A percentile compares a stretch with the other conserved stretches of the same genome.
Evolutionary conservation across 2,797 vertebrate genomes (phyloP).

Genomic region (Sparus aurata): DNA sequence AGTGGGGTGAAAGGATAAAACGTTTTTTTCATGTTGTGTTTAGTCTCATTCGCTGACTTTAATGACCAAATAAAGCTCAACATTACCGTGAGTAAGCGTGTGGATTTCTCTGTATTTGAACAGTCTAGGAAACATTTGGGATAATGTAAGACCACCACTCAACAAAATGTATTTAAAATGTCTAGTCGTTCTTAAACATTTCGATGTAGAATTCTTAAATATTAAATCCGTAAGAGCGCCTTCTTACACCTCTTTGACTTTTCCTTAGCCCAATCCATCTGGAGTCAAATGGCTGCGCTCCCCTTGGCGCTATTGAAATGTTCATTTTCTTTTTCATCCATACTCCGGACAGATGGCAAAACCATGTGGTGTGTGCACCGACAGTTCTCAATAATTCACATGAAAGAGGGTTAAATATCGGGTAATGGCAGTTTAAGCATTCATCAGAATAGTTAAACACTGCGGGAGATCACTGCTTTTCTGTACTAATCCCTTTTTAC

Average conservation of each 20-base stretch:
- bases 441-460: conserved; percentile 53
- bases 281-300: conserved; percentile 49
- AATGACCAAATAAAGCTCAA: too few relatives aligned
- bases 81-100: too few relatives aligned
- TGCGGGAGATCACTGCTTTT: conserved; percentile 10
- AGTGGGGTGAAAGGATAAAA: too few relatives aligned
- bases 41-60: too few relatives aligned
- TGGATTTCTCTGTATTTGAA: too few relatives aligned
- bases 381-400: conserved; percentile 73
- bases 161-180: too few relatives aligned
- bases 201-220: too few relatives aligned
- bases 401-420: conserved; percentile 74
- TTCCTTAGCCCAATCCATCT: conserved; percentile 52
- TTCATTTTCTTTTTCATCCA: conserved; percentile 60
- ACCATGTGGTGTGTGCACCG: conserved; percentile 70
- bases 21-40: too few relatives aligned
- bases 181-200: too few relatives aligned
- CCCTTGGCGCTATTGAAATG: conserved; percentile 56
- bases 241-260: conserved; percentile 32
- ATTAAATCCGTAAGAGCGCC: background rate
- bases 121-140: too few relatives aligned
- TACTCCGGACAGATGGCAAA: conserved; percentile 77
- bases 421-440: conserved; percentile 64
- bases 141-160: too few relatives aligned
- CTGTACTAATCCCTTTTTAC: conserved; percentile 26